Conservation (phyloP, 1,140 invertebrate genomes). For the Chrysopa pallens region DNA sequence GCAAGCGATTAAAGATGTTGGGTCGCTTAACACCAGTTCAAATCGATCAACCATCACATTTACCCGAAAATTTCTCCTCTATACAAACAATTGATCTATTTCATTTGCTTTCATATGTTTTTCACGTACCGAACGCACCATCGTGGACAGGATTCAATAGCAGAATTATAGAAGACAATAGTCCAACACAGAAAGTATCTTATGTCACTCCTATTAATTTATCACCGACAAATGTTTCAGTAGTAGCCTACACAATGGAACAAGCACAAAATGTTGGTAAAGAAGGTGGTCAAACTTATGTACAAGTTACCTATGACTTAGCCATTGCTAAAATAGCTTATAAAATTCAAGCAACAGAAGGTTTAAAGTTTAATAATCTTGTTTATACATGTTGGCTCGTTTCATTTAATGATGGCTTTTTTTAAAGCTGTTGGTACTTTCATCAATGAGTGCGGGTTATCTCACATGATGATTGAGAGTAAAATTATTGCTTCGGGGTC, state of each 20-base stretch:
- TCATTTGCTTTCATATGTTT: too few species aligned
- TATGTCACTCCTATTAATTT: constrained; percentile 15
- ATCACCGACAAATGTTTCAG: constrained; percentile 10
- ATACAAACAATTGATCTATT: too few species aligned
- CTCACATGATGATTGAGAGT: constrained; percentile 17
- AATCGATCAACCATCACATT: too few species aligned
- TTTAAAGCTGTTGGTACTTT: constrained; percentile 20
- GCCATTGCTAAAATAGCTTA: constrained; percentile 21
- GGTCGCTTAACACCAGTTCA: too few species aligned
- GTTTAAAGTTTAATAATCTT: constrained; percentile 4
- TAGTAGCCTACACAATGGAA: constrained; percentile 14
- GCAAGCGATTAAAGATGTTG: too few species aligned
- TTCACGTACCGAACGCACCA: background rate
- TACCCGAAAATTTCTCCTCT: too few species aligned
- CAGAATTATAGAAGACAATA: background rate
- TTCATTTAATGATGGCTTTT: constrained; percentile 21
- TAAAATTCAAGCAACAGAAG: constrained; percentile 8
- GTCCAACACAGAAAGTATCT: background rate
- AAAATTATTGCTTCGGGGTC: constrained; percentile 16
- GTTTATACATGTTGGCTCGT: constrained; percentile 21
- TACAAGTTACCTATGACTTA: constrained; percentile 21
- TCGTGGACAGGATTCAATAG: background rate
- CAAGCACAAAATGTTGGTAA: background rate
- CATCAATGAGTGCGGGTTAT: constrained; percentile 17
- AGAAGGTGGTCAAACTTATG: constrained; percentile 4